Conservation (phyloP, 2,797 vertebrate species). For the Microtus agrestis region DNA sequence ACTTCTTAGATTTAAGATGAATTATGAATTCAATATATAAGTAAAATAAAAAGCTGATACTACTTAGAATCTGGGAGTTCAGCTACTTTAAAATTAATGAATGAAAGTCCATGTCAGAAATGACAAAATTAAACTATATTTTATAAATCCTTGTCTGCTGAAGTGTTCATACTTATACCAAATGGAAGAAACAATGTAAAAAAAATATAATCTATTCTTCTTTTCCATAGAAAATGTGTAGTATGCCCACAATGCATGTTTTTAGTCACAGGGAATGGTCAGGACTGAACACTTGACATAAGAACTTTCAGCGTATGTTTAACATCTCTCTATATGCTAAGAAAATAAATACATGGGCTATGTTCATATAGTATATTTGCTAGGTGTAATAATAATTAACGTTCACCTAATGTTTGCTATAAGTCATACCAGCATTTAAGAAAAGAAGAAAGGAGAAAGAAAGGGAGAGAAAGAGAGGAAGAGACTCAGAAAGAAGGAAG, state of each 20-base stretch:
- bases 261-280: not conserved
- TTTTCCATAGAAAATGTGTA: slow-evolving; percentile 7
- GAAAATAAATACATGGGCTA: slow-evolving; percentile 59
- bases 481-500: rapidly evolving
- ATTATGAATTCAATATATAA: slow-evolving; percentile 6
- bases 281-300: slow-evolving; percentile 45
- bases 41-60: not conserved
- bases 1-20: not conserved
- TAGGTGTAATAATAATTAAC: slow-evolving; percentile 74
- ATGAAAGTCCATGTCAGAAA: slow-evolving; percentile 46
- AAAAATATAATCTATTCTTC: not conserved
- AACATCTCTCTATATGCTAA: slow-evolving; percentile 61
- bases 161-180: not conserved
- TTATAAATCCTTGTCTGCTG: not conserved
- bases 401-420: slow-evolving; percentile 43
- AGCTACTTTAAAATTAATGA: slow-evolving; percentile 24
- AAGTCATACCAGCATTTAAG: slow-evolving; percentile 49
- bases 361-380: slow-evolving; percentile 49
- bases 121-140: not conserved
- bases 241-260: slow-evolving; percentile 7
- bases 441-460: not conserved
- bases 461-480: too few species aligned
- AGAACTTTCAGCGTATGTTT: slow-evolving; percentile 69
- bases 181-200: not conserved
- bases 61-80: not conserved